Evolutionary conservation across 2,113 vertebrate genomes (phyloP).

Genomic region (Sturnus vulgaris): DNA sequence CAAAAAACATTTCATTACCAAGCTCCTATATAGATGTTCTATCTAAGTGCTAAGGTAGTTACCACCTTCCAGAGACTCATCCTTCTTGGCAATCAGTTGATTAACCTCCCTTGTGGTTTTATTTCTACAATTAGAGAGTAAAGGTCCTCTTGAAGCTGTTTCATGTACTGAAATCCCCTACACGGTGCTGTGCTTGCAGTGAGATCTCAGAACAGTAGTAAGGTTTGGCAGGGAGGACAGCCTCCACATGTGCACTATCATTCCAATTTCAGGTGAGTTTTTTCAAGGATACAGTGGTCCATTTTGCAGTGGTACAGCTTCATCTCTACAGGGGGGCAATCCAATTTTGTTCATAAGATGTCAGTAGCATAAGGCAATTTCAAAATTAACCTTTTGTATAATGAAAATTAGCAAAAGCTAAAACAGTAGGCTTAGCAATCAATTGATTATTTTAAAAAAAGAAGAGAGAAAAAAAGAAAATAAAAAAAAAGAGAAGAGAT

Average conservation of each 20-base stretch:
- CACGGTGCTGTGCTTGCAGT: background rate
- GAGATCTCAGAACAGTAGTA: background rate
- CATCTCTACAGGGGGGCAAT: background rate
- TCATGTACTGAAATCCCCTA: background rate
- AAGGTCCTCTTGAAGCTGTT: background rate
- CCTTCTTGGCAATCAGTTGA: background rate
- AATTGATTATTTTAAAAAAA: background rate
- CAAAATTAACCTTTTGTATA: background rate
- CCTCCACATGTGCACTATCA: background rate
- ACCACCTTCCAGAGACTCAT: background rate
- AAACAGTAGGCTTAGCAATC: background rate
- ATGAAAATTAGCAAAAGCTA: background rate
- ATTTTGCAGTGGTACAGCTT: background rate
- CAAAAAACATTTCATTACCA: slow-evolving; percentile 19
- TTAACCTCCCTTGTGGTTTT: background rate
- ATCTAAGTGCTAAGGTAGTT: slow-evolving; percentile 4
- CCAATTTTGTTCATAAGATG: background rate
- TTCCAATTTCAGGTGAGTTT: background rate
- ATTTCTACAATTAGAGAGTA: background rate
- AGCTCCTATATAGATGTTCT: background rate
- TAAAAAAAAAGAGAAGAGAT: fast-evolving
- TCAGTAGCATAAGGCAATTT: background rate
- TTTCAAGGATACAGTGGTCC: background rate
- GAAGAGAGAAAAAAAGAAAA: fast-evolving
- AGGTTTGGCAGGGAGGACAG: background rate